Conservation (phyloP, 2,797 vertebrate genomes). For the Ceryle rudis region DNA sequence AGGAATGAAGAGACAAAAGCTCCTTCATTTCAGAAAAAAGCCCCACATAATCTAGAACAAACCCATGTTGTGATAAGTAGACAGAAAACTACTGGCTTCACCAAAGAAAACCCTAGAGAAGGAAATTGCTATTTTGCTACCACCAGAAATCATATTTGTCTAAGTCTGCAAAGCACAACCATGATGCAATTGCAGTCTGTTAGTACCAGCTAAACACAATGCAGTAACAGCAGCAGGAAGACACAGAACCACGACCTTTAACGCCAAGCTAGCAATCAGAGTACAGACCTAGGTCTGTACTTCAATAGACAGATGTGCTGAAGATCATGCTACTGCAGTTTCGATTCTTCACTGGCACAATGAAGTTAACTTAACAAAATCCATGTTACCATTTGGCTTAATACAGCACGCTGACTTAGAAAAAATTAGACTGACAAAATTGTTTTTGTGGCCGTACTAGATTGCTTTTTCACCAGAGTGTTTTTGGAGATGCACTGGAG, state of each 20-base stretch:
- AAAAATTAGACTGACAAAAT: not conserved
- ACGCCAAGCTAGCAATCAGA: not conserved
- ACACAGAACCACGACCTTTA: not conserved
- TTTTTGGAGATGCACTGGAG: not conserved
- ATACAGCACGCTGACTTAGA: not conserved
- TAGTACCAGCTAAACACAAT: not conserved
- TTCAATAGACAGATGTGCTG: not conserved
- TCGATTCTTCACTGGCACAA: not conserved
- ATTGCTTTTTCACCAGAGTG: not conserved
- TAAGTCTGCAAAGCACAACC: not conserved
- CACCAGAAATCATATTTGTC: not conserved
- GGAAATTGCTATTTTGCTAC: not conserved
- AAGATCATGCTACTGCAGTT: not conserved
- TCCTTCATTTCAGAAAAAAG: not conserved
- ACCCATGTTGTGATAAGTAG: not conserved
- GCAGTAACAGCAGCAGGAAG: not conserved
- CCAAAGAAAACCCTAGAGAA: not conserved
- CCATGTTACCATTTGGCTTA: not conserved
- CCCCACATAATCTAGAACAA: not conserved
- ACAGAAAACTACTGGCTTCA: not conserved
- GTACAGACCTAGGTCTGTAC: fast-evolving
- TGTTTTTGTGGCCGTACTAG: not conserved
- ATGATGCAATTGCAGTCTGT: not conserved
- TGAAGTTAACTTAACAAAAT: not conserved
- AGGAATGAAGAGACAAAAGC: not conserved